Conservation (phyloP, 2,113 vertebrate species). For the Pogonocichla stellata region DNA sequence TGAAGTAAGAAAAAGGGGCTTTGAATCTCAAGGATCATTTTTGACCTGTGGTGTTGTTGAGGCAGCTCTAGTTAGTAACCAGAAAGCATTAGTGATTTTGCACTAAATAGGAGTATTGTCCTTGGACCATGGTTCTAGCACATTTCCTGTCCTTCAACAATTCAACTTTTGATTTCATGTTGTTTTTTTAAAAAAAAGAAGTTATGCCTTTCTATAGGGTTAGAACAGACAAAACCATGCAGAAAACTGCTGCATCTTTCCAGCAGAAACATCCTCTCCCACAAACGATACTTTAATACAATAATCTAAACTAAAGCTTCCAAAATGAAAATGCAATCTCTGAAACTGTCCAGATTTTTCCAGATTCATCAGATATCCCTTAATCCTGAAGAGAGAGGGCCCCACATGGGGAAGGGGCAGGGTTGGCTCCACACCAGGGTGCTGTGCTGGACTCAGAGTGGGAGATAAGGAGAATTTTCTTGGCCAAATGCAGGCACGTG, state of each 20-base stretch:
- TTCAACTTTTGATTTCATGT: neutral
- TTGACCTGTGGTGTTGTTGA: neutral
- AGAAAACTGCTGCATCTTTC: neutral
- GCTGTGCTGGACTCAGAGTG: accelerated
- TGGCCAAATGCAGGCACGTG: neutral
- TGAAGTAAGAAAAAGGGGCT: neutral
- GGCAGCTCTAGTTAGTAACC: neutral
- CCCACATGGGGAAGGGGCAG: accelerated
- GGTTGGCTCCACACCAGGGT: neutral
- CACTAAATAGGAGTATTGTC: neutral
- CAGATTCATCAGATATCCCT: neutral
- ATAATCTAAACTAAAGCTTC: neutral
- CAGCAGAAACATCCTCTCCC: neutral
- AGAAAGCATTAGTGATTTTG: neutral
- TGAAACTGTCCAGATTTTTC: neutral
- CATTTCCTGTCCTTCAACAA: neutral
- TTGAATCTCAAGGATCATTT: neutral
- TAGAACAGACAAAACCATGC: neutral
- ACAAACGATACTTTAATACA: neutral
- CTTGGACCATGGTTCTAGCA: neutral
- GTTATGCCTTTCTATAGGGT: neutral
- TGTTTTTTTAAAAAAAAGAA: neutral
- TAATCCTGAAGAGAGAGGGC: neutral
- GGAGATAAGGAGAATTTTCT: neutral
- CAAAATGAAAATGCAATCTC: neutral